Evolutionary conservation across 2,113 vertebrate species (phyloP).

Genomic region (Hydropotes inermis): DNA sequence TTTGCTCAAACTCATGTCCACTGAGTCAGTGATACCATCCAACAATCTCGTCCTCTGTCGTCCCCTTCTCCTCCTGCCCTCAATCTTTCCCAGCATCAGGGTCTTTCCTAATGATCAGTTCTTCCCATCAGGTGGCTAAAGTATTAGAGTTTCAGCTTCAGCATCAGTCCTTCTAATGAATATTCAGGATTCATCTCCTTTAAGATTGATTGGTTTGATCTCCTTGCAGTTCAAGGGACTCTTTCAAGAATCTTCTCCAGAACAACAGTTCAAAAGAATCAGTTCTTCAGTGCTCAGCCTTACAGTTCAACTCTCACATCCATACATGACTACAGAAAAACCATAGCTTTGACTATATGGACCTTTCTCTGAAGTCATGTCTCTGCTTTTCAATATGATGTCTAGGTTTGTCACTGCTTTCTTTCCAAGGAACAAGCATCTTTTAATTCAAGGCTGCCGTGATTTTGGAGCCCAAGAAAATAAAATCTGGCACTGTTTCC

Average conservation of each 20-base stretch:
- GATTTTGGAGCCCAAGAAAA: background rate
- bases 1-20: background rate
- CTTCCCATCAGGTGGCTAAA: background rate
- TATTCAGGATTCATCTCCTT: background rate
- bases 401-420: background rate
- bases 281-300: background rate
- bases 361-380: background rate
- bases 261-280: background rate
- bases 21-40: accelerated
- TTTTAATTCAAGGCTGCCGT: background rate
- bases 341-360: background rate
- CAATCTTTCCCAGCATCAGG: background rate
- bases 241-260: background rate
- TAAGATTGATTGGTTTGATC: background rate
- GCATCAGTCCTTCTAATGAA: background rate
- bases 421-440: background rate
- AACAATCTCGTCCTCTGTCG: background rate
- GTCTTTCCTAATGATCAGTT: background rate
- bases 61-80: background rate
- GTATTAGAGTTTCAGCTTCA: background rate
- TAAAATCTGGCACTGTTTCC: background rate
- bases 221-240: background rate
- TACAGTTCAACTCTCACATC: background rate
- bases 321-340: background rate
- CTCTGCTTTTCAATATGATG: background rate